Base-by-base conservation (phyloP, 2,113 vertebrate species). In the Mus spicilegus region DNA sequence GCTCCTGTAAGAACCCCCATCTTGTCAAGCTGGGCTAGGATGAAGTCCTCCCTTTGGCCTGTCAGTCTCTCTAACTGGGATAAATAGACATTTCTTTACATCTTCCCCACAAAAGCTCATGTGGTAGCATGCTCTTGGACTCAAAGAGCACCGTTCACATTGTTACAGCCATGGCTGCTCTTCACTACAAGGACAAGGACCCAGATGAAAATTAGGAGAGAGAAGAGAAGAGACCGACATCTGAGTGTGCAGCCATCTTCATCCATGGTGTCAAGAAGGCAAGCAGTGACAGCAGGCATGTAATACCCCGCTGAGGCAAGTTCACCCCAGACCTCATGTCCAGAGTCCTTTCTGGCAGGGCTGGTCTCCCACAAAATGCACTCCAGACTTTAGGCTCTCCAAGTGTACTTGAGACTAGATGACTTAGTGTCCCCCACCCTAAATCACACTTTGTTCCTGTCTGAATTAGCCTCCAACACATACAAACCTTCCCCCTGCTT, bases 401-500 rank as follows among this genome's bases (percentile, higher is more conserved):
- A 13, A 39, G 70, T 46, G 12, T 69, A 0, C 33, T 3, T 2
- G 81, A 33, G 0, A 20, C 2, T 24, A 2, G 12, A 0, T 16
- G 86, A 63, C 80, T 20, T 39, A 49, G 51, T 76, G 73, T 12
- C 19, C 61, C 30, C 30, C 10, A 26, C 20, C 30, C 24, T 24
- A n/a, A 88, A 19, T 46, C 80, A 61, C 73, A 69, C 22, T 42
- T 1, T 24, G 9, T 4, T 63, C 65, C 75, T 46, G 7, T 17
- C 46, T 17, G 42, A 17, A 4, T 56, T 13, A 63, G 13, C 58
- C 26, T 33, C 4, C 0, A 14, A 7, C 51, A 22, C 3, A 2
- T 4, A 30, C 51, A 14, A 58, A 33, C 39, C 97, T 97, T 97
- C 91, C 98, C 97, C 98, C 7, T 67, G 77, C 22, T 65, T 96